Base-by-base conservation (phyloP, 2,113 vertebrate genomes). In the Anolis sagrei region DNA sequence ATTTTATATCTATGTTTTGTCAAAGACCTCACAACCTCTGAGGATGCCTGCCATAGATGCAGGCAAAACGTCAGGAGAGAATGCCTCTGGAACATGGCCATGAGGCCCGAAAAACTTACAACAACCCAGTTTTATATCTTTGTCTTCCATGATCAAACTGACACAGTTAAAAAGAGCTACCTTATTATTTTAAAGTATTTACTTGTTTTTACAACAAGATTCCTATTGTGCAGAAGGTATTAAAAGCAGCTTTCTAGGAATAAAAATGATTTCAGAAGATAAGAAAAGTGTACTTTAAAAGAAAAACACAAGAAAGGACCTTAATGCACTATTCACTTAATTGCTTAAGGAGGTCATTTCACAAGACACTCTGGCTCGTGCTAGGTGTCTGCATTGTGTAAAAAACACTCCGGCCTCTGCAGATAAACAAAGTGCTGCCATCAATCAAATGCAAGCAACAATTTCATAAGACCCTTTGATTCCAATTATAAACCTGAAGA, bases 401-500 rank as follows among this genome's bases (percentile, higher is more conserved):
- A n/a, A 83, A 72, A 62, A 2, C 75, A 27, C 27, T 5, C 74
- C 49, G 89, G 90, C 86, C 92, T 92, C 92, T 81, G 90, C 88
- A 93, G 93, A 95, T 90, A 93, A 86, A 90, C n/a, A 76, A 81
- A 64, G 36, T 84, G 86, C 85, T 93, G 95, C 92, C 92, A 95
- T 94, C 96, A 95, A 89, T 91, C 83, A 90, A 83, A 91, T 73
- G 4, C 88, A 66, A 36, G 70, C 70, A 21, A n/a, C 14, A 74
- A 74, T 87, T 88, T 83, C n/a, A 82, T 84, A 86, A 86, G 76
- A 86, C 86, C 86, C 83, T 61, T 66, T 86, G 3, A 88, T 89
- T 95, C 95, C 95, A 96, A 95, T 95, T 93, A 95, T 91, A 89
- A 86, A 93, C 91, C 80, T 86, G 89, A 92, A 93, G 90, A 94